Percentiles rank a stretch among this genome's conserved stretches.
These are phyloP conservation scores for Microplitis mediator DNA, from an alignment of 1,140 invertebrate genomes.

Conservation along the genomic window DNA sequence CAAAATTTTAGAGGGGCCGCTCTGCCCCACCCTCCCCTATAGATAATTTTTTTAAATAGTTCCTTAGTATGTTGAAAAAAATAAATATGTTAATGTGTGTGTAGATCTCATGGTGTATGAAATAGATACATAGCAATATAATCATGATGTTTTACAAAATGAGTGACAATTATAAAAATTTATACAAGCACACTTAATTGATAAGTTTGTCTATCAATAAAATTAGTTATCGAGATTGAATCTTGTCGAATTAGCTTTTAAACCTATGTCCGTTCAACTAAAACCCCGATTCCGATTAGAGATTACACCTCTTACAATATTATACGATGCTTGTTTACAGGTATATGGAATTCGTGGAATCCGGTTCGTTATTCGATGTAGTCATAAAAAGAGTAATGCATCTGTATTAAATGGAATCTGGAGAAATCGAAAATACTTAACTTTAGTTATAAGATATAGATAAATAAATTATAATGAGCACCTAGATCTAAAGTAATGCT, in stretches of 20 bases:
- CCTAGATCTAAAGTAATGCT: no score
- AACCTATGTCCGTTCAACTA: background rate
- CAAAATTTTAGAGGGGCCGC: no score
- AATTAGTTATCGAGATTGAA: slow-evolving; percentile 23
- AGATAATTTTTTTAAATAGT: no score
- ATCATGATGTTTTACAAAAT: background rate
- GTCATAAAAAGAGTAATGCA: background rate
- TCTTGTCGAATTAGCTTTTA: slow-evolving; percentile 14
- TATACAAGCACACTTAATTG: slow-evolving; percentile 1
- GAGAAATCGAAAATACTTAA: no score
- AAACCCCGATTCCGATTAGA: slow-evolving; percentile 17
- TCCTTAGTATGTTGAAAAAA: no score
- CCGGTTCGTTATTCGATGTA: background rate
- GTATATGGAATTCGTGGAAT: slow-evolving; percentile 23
- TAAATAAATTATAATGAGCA: no score
- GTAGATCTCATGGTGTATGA: no score
- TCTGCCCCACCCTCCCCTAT: no score
- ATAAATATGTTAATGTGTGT: no score
- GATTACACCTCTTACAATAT: slow-evolving; percentile 13
- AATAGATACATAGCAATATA: no score
- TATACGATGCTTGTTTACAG: slow-evolving; percentile 22
- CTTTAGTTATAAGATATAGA: no score
- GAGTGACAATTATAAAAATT: background rate
- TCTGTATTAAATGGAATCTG: no score
- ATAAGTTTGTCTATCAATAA: slow-evolving; percentile 18